Evolutionary conservation across 1,140 invertebrate species (phyloP), one percentile per base, ranked within the genome.

Genomic region (Brachionus manjavacas): DNA sequence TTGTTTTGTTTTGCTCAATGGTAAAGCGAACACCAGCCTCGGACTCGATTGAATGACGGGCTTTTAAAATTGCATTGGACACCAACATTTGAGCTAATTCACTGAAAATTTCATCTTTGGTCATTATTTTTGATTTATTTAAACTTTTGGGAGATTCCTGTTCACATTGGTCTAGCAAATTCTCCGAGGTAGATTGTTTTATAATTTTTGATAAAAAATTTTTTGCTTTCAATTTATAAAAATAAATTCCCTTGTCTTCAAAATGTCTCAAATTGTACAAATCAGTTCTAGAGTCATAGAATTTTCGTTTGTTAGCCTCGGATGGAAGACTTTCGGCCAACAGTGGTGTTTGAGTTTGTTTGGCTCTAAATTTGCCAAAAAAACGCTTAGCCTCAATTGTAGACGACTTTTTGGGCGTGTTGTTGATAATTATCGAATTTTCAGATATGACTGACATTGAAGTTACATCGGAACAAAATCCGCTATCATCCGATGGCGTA

Each of bases 51-150:
- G 41, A 39, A 46, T 81, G 31, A n/a, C 60, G n/a, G 20, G 79
- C 49, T 64, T 68, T 60, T 64, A 81, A 25, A 60, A 81, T 64
- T 14, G 79, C 79, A 46, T 81, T 81, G 12, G 52, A 43, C 9
- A 81, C 79, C 41, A 81, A 46, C 79, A 81, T 64, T 81, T 81
- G 52, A 68, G 79, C 79, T 25, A 81, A 14, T 20, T 81, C 79
- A 14, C n/a, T 14, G 23, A 43, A 76, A 25, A 76, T 28, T 49
- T 76, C 72, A 25, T 76, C 72, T 49, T n/a, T 28, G 20, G 72
- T 49, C 12, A 76, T 43, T 16, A 9, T 43, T 72, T 72, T 72
- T 4, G 68, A 72, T 28, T 20, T 60, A 9, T 25, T 39, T 28
- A 28, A 39, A 72, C 16, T 72, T 39, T 41, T 72, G 8, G 68